Evolutionary conservation across 2,113 vertebrate genomes (phyloP), one percentile per base, ranked within the genome.

Genomic region (Notiomystis cincta): DNA sequence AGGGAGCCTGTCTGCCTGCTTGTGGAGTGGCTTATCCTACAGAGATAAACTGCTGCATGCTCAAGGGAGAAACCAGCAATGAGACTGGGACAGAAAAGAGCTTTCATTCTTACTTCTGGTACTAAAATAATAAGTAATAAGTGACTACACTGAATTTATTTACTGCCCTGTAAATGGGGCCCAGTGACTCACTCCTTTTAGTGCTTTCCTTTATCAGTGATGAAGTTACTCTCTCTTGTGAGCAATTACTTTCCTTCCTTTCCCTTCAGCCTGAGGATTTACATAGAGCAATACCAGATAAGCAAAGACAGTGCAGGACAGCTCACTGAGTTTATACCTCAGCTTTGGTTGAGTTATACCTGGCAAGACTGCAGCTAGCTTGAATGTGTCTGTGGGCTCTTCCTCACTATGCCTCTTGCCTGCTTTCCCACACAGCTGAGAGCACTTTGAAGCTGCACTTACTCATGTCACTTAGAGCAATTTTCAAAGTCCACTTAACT

Each of bases 401-500:
- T 76, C 71, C 48, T 92, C 42, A 4, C 51, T 27, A 2, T 40
- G 67, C 47, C 54, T 62, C 72, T 89, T 89, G 25, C 53, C 85
- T 79, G 65, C 82, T 89, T 82, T 80, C 37, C 54, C 2, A 4
- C 76, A 53, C 54, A 72, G 84, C 54, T 70, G 57, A 82, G 91
- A 95, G 77, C 69, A 61, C 69, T 70, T 57, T 3, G 35, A 67
- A 79, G 66, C 81, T 89, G n/a, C 0, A 1, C 84, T 95, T 73
- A 90, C 78, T 95, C 62, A 21, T 35, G 87, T 87, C 89, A 91
- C 86, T 88, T 72, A 40, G 60, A 89, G 65, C 7, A 9, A 94
- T 93, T 95, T 89, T 69, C 89, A 94, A 93, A 95, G 78, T 86
- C 62, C 81, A 50, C 65, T 91, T 90, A 83, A 92, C 73, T 89